Conservation (phyloP, 2,888 invertebrate genomes). For the Creontiades dilutus region DNA sequence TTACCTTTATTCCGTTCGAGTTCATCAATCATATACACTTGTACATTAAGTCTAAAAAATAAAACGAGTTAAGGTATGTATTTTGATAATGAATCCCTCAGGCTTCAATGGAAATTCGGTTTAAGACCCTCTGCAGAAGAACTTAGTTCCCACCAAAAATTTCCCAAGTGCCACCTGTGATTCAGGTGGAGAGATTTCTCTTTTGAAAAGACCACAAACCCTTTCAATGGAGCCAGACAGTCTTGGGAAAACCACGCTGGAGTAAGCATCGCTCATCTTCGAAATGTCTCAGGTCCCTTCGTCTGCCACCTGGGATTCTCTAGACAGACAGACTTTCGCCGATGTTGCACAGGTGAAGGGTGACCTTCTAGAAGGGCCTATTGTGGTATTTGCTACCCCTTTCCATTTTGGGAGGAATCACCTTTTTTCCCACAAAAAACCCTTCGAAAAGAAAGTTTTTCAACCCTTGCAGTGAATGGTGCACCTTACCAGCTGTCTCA, state of each 20-base stretch:
- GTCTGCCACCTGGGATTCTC: neutral
- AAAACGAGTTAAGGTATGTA: too few relatives aligned
- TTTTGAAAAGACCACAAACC: neutral
- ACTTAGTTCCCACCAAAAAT: neutral
- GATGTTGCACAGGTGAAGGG: slow-evolving; percentile 12
- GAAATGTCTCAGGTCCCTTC: neutral
- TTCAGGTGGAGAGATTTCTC: neutral
- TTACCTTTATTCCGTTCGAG: too few relatives aligned
- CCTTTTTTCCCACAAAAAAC: neutral
- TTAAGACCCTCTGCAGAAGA: too few relatives aligned
- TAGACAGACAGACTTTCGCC: neutral
- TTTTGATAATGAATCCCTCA: too few relatives aligned
- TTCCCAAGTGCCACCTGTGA: neutral
- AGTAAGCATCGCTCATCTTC: neutral
- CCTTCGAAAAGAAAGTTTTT: too few relatives aligned
- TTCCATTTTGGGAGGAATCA: neutral
- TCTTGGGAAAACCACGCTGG: neutral
- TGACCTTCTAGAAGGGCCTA: neutral
- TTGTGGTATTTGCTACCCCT: neutral
- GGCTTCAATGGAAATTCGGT: too few relatives aligned
- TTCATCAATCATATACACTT: too few relatives aligned
- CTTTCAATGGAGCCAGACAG: neutral
- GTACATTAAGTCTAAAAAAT: too few relatives aligned
- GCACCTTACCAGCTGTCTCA: slow-evolving; percentile 28
- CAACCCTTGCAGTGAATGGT: neutral